Evolutionary conservation across 1,140 invertebrate genomes (phyloP).

Genomic region (Sycophaga agraensis): DNA sequence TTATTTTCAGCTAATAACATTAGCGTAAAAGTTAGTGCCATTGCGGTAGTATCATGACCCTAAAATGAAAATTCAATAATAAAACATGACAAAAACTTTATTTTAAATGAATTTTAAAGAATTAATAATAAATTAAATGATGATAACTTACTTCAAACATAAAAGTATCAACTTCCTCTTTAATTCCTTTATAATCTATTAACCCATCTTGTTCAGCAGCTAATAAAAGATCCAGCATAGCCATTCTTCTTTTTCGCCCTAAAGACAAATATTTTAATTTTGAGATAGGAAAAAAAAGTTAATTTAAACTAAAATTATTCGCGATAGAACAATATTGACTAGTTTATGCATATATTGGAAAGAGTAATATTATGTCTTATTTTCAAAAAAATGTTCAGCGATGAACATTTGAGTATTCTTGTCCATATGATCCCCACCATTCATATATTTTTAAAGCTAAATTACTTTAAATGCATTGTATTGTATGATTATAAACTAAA

Average conservation of each 20-base stretch:
- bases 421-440: too few species aligned
- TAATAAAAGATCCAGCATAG: conserved; percentile 81
- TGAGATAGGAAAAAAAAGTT: too few species aligned
- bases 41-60: conserved; percentile 36
- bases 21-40: conserved; percentile 30
- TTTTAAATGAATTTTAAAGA: background rate
- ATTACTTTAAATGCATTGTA: too few species aligned
- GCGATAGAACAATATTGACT: too few species aligned
- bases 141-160: conserved; percentile 70
- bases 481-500: background rate
- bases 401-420: too few species aligned
- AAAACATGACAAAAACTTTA: background rate
- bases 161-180: conserved; percentile 83
- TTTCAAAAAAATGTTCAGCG: too few species aligned
- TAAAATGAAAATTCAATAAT: conserved; percentile 12
- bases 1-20: conserved; percentile 33
- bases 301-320: too few species aligned
- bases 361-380: too few species aligned
- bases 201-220: conserved; percentile 57
- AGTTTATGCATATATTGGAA: too few species aligned
- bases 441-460: too few species aligned
- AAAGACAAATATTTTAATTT: background rate
- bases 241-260: conserved; percentile 62
- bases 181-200: conserved; percentile 67
- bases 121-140: background rate